Conservation (phyloP, 2,888 invertebrate species). For the Agyllia agylla region DNA sequence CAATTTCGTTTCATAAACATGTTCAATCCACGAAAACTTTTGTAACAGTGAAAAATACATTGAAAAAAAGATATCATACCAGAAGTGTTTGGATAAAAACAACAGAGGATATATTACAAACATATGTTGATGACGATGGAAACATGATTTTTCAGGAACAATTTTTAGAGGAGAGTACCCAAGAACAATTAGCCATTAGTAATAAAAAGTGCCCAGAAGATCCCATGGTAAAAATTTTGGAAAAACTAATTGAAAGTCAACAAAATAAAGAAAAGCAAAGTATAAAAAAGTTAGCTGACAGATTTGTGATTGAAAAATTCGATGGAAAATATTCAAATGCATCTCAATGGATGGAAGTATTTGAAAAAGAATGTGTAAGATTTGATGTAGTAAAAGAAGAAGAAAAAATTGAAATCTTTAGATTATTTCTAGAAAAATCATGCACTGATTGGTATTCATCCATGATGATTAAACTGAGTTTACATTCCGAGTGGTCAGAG, state of each 20-base stretch:
- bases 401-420: conserved; percentile 77
- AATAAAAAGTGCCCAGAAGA: not conserved
- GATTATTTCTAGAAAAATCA: conserved; percentile 72
- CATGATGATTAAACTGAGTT: not conserved
- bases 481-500: not conserved
- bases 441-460: conserved; percentile 34
- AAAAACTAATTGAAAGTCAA: conserved; percentile 67
- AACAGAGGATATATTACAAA: conserved; percentile 34
- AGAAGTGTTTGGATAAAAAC: conserved; percentile 59
- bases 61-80: conserved; percentile 55
- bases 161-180: conserved; percentile 66
- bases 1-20: conserved; percentile 29
- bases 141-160: conserved; percentile 54
- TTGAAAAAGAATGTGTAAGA: conserved; percentile 78
- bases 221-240: conserved; percentile 47
- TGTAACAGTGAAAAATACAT: conserved; percentile 11
- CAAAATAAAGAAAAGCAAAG: conserved; percentile 60
- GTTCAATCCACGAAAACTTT: conserved; percentile 18
- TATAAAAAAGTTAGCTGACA: conserved; percentile 72
- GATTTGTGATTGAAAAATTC: conserved; percentile 79
- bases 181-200: not conserved
- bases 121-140: conserved; percentile 56
- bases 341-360: conserved; percentile 76
- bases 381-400: conserved; percentile 69
- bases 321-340: conserved; percentile 69